phyloP scores from a whole-genome alignment of 2,888 invertebrate genomes.

The Fissipunctia ypsillon region DNA sequence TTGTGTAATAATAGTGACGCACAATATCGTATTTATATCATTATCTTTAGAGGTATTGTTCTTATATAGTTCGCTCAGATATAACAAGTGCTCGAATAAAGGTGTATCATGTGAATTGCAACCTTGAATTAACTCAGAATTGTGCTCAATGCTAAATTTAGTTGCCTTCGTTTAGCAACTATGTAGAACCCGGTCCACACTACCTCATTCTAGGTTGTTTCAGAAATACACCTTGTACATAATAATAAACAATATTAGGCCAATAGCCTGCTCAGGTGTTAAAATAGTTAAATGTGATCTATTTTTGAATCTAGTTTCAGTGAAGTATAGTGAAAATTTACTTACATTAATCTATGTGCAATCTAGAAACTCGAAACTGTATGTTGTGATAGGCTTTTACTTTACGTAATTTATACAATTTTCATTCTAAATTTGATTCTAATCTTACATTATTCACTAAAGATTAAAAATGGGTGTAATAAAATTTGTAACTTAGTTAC shows the following conservation, averaged over 20 bases:
- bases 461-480: conserved; percentile 23
- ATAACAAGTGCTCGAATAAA: conserved; percentile 41
- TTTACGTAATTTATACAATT: conserved; percentile 33
- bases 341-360: not conserved
- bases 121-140: conserved; percentile 32
- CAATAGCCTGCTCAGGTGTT: conserved; percentile 16
- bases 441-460: conserved; percentile 23
- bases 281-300: conserved; percentile 56
- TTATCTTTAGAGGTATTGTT: conserved; percentile 12
- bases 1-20: conserved; percentile 55
- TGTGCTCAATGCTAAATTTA: conserved; percentile 44
- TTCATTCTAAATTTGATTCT: conserved; percentile 27
- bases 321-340: conserved; percentile 8
- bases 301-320: conserved; percentile 39
- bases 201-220: conserved; percentile 49
- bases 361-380: conserved; percentile 27
- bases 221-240: conserved; percentile 22
- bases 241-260: conserved; percentile 19
- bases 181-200: not conserved
- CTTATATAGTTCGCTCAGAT: conserved; percentile 29
- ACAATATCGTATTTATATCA: conserved; percentile 48
- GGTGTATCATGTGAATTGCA: conserved; percentile 28
- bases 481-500: conserved; percentile 9
- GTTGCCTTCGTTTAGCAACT: conserved; percentile 3
- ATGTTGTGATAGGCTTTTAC: conserved; percentile 10